These are phyloP conservation scores for Digitonthophagus gazella DNA, from an alignment of 2,888 invertebrate species.

Conservation along the genomic window DNA sequence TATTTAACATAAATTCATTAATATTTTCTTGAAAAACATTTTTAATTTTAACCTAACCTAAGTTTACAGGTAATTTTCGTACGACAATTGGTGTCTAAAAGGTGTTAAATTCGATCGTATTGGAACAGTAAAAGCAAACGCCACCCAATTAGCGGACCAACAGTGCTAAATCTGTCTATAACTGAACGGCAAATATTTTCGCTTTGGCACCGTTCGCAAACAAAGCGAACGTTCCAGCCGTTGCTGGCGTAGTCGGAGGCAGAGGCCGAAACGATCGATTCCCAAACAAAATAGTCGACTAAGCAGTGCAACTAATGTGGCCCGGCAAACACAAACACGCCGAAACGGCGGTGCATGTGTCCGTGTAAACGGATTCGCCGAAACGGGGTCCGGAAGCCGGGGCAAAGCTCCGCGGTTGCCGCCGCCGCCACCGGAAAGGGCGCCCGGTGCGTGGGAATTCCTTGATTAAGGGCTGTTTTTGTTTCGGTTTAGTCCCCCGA, in stretches of 20 bases:
- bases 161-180: conserved; percentile 18
- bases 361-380: not conserved
- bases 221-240: not conserved
- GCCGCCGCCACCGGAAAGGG: not conserved
- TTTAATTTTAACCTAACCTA: too few species aligned
- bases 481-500: not conserved
- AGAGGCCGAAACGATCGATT: not conserved
- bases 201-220: not conserved
- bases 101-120: not conserved
- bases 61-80: too few species aligned
- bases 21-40: too few species aligned
- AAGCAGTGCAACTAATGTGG: not conserved
- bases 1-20: too few species aligned
- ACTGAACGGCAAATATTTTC: conserved; percentile 15
- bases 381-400: not conserved
- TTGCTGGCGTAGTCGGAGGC: too few species aligned
- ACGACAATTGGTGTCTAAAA: too few species aligned
- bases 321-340: not conserved
- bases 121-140: conserved; percentile 8
- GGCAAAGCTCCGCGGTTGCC: too few species aligned
- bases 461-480: not conserved
- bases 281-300: not conserved
- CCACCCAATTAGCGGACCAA: conserved; percentile 10
- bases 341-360: not conserved
- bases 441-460: not conserved